phyloP scores from a whole-genome alignment of 2,888 invertebrate species.

The Patella depressa region DNA sequence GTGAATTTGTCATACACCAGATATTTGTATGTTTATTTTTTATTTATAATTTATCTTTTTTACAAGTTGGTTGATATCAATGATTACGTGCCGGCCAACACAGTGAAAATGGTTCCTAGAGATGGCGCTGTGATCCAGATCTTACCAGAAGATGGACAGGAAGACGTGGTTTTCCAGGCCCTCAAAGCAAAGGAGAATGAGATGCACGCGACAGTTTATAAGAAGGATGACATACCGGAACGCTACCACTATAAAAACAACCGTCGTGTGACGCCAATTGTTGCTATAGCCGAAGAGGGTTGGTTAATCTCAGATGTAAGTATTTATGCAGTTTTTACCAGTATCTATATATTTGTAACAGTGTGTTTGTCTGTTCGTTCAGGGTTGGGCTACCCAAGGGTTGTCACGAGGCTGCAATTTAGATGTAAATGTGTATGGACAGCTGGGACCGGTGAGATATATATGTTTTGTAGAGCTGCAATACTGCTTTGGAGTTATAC shows the following conservation, averaged over 20 bases:
- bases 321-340: not conserved
- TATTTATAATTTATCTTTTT: not conserved
- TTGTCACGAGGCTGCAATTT: too few relatives aligned
- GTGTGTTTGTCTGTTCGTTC: too few relatives aligned
- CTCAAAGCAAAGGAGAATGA: constrained; percentile 33
- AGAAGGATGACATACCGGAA: constrained; percentile 70
- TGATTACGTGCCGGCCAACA: not conserved
- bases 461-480: too few relatives aligned
- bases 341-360: too few relatives aligned
- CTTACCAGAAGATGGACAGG: constrained; percentile 34
- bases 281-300: constrained; percentile 78
- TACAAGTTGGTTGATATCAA: constrained; percentile 21
- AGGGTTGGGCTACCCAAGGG: too few relatives aligned
- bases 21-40: not conserved
- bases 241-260: constrained; percentile 75
- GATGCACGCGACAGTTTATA: constrained; percentile 73
- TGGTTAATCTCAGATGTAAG: constrained; percentile 71
- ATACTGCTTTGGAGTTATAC: too few relatives aligned
- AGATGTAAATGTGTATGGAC: too few relatives aligned
- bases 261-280: constrained; percentile 76
- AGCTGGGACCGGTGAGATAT: too few relatives aligned
- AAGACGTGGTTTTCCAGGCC: constrained; percentile 32
- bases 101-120: constrained; percentile 22
- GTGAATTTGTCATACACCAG: too few relatives aligned
- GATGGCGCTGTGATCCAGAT: constrained; percentile 43